A percentile compares a stretch with the other conserved stretches of the same genome.
These are phyloP conservation scores for Caenorhabditis sinica DNA, from an alignment of 2,888 invertebrate genomes.

Conservation along the genomic window DNA sequence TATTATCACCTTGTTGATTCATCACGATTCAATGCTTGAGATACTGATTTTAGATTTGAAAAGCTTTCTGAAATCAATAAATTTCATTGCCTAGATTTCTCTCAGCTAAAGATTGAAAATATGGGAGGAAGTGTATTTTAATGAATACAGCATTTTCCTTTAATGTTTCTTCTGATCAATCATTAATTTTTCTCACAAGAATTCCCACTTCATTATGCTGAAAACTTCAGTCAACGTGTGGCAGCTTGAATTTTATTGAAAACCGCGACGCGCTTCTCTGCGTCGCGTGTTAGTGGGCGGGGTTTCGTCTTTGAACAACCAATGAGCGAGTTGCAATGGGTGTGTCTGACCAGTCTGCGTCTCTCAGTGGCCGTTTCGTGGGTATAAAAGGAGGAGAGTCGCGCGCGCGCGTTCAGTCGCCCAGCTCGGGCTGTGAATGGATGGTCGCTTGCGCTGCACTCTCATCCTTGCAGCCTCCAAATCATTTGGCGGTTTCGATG, in stretches of 20 bases:
- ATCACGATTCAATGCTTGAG: neutral
- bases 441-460: conserved; percentile 78
- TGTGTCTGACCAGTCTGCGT: conserved; percentile 57
- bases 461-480: conserved; percentile 70
- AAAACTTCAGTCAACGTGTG: conserved; percentile 3
- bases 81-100: neutral
- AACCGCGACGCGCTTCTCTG: conserved; percentile 47
- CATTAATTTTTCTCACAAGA: too few species aligned
- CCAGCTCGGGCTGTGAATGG: conserved; percentile 74
- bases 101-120: too few species aligned
- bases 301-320: conserved; percentile 7
- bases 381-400: conserved; percentile 69
- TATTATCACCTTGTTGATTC: conserved; percentile 10
- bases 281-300: conserved; percentile 52
- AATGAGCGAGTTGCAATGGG: conserved; percentile 17
- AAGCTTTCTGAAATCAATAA: conserved; percentile 9
- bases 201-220: neutral
- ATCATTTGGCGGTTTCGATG: conserved; percentile 73
- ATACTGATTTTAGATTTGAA: neutral
- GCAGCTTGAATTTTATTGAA: neutral
- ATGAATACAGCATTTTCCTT: too few species aligned
- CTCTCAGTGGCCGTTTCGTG: conserved; percentile 18
- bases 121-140: too few species aligned
- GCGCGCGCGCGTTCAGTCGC: conserved; percentile 74
- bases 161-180: too few species aligned